Evolutionary conservation across 2,113 vertebrate genomes (phyloP).

Genomic region (Leuciscus idus): DNA sequence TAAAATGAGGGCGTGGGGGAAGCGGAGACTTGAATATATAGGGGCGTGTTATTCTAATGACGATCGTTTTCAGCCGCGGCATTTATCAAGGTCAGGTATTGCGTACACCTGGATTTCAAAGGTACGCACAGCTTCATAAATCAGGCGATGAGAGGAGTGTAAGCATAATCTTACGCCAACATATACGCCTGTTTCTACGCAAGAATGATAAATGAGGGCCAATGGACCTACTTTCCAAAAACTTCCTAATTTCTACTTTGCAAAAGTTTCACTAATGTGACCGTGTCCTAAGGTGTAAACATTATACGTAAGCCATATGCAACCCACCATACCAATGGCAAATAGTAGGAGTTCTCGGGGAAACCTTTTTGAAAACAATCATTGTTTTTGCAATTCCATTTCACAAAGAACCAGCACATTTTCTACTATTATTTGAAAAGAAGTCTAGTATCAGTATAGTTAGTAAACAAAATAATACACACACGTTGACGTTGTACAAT

Average conservation of each 20-base stretch:
- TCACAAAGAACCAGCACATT: not conserved
- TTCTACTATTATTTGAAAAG: not conserved
- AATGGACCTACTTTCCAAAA: not conserved
- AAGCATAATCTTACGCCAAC: too few relatives aligned
- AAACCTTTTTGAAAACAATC: slow-evolving; percentile 1
- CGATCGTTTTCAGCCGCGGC: too few relatives aligned
- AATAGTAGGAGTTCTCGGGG: not conserved
- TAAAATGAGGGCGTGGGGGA: too few relatives aligned
- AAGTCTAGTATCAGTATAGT: not conserved
- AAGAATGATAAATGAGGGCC: too few relatives aligned
- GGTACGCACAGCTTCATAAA: too few relatives aligned
- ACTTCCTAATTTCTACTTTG: not conserved
- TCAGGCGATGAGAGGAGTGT: too few relatives aligned
- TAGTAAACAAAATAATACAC: not conserved
- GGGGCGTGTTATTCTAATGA: too few relatives aligned
- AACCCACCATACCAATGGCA: not conserved
- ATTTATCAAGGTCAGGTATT: too few relatives aligned
- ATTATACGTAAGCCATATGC: not conserved
- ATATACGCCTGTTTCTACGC: too few relatives aligned
- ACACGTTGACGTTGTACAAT: not conserved
- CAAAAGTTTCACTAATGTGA: not conserved
- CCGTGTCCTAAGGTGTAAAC: not conserved
- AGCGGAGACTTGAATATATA: too few relatives aligned
- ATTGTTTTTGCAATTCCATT: not conserved
- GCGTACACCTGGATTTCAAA: too few relatives aligned